Percentiles rank a stretch among this genome's conserved stretches.
Conservation (phyloP, 2,797 vertebrate species). For the Anisognathus igniventris region DNA sequence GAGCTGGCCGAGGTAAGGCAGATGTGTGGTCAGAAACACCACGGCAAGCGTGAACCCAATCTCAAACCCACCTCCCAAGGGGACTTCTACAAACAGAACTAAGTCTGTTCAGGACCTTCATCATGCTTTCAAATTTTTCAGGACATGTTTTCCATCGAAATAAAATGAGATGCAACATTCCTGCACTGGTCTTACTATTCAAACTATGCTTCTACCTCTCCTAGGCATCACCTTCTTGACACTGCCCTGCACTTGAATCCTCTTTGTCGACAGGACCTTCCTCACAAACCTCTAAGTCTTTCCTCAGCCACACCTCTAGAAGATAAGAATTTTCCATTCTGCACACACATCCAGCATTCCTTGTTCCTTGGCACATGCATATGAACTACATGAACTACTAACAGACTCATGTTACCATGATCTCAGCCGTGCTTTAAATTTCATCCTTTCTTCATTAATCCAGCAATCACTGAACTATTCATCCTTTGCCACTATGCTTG, state of each 20-base stretch:
- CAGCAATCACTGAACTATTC: neutral
- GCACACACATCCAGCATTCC: neutral
- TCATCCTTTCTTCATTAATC: neutral
- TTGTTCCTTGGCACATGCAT: neutral
- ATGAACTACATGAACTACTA: neutral
- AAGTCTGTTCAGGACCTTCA: neutral
- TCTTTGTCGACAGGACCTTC: neutral
- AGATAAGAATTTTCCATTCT: neutral
- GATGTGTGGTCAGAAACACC: neutral
- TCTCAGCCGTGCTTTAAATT: neutral
- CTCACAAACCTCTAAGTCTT: neutral
- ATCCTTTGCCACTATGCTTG: neutral
- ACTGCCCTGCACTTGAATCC: neutral
- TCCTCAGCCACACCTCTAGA: neutral
- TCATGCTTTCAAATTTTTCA: neutral
- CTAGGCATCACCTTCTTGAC: neutral
- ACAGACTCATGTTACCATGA: neutral
- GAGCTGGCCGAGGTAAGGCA: neutral
- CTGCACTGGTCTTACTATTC: neutral
- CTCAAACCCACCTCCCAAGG: neutral
- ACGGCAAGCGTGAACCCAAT: accelerated
- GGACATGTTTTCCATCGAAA: neutral
- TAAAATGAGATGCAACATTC: neutral
- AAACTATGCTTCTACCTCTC: neutral
- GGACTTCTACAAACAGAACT: neutral